Percentiles rank a stretch among this genome's conserved stretches.
Evolutionary conservation across 2,888 invertebrate genomes (phyloP).

Genomic region (Pyralis farinalis): DNA sequence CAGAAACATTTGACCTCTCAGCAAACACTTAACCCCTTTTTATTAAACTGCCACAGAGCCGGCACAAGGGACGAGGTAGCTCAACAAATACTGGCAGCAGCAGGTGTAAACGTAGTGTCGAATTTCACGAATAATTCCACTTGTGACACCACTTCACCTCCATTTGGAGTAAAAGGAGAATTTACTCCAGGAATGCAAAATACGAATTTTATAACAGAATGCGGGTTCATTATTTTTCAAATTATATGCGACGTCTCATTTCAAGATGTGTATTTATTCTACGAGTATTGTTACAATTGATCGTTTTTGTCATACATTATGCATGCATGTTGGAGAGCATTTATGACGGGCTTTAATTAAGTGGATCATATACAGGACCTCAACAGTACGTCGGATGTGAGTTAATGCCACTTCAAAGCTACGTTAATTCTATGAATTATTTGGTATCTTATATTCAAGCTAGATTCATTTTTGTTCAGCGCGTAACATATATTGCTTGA

Average conservation of each 20-base stretch:
- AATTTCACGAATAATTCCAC: conserved; percentile 59
- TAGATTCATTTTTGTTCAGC: neutral
- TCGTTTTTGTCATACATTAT: conserved; percentile 1
- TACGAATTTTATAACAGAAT: conserved; percentile 28
- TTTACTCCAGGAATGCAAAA: conserved; percentile 45
- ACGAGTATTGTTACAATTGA: conserved; percentile 6
- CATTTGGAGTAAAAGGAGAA: conserved; percentile 38
- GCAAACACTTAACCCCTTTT: conserved; percentile 7
- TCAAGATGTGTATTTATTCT: conserved; percentile 3
- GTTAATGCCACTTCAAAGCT: neutral
- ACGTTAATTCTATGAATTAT: neutral
- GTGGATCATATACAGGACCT: neutral
- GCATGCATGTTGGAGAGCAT: neutral
- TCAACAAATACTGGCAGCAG: conserved; percentile 24
- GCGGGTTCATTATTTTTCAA: conserved; percentile 27
- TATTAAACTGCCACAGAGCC: neutral
- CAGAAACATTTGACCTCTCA: conserved; percentile 25
- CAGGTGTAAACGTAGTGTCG: conserved; percentile 55
- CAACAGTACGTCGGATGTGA: neutral
- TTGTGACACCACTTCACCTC: conserved; percentile 43
- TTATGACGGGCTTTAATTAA: neutral
- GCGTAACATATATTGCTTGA: too few species aligned
- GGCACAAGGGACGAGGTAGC: conserved; percentile 14
- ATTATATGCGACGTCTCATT: conserved; percentile 27
- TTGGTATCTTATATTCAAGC: neutral